A percentile compares a stretch with the other conserved stretches of the same genome.
These are phyloP conservation scores for Orycteropus afer DNA, from an alignment of 2,113 vertebrate genomes.

Conservation along the genomic window DNA sequence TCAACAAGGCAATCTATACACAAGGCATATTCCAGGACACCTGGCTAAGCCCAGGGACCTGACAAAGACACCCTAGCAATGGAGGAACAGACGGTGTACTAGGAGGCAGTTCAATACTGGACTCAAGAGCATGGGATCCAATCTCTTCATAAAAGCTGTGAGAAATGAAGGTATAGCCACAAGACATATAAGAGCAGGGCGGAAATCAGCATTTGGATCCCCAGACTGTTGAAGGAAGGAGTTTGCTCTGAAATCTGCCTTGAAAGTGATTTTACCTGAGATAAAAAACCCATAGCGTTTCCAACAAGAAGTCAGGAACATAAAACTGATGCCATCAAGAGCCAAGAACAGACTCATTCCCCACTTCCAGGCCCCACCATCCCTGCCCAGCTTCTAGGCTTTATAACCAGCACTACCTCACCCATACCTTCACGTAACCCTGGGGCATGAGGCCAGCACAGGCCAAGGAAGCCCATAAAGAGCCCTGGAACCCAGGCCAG, in stretches of 20 bases:
- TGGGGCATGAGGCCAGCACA: background rate
- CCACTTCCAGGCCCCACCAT: background rate
- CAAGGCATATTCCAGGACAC: background rate
- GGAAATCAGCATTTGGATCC: constrained; percentile 1
- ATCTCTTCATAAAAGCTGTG: background rate
- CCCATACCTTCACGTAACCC: background rate
- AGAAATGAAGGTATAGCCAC: background rate
- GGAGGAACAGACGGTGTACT: background rate
- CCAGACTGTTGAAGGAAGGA: background rate
- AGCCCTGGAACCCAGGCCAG: background rate
- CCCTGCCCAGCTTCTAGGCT: background rate
- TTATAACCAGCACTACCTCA: background rate
- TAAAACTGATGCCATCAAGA: background rate
- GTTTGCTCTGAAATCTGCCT: background rate
- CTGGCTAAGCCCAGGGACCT: background rate
- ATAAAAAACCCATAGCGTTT: background rate
- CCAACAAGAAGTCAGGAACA: background rate
- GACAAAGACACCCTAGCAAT: background rate
- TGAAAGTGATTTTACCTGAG: background rate
- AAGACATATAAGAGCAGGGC: background rate
- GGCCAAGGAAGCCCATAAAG: background rate
- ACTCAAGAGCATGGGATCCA: background rate
- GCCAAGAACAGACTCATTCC: background rate
- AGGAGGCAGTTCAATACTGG: background rate
- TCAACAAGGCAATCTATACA: background rate